Conservation (phyloP, 1,140 invertebrate genomes). For the Heliothis virescens region DNA sequence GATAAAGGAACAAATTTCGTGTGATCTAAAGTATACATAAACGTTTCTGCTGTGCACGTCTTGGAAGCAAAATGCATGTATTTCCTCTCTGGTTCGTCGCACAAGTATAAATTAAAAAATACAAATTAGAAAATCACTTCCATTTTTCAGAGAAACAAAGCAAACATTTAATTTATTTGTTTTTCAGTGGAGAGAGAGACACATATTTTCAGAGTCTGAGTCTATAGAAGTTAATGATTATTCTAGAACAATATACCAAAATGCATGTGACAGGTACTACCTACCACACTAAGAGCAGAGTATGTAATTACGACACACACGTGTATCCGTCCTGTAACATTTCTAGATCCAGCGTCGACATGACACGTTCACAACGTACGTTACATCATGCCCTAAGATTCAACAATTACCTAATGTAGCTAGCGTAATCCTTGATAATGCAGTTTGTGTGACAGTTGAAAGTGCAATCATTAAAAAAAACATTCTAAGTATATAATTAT, state of each 20-base stretch:
- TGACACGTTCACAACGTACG: neutral
- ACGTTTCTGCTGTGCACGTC: neutral
- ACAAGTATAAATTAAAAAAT: too few species aligned
- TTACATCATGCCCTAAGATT: conserved; percentile 12
- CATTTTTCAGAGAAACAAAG: too few species aligned
- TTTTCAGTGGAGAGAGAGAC: too few species aligned
- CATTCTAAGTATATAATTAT: too few species aligned
- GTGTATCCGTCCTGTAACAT: neutral
- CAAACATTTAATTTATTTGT: too few species aligned
- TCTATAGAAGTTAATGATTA: too few species aligned
- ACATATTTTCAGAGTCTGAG: too few species aligned
- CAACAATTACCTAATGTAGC: conserved; percentile 22
- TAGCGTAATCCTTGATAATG: conserved; percentile 10
- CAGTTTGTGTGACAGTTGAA: conserved; percentile 1
- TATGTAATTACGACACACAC: neutral
- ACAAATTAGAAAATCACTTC: too few species aligned
- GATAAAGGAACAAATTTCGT: neutral
- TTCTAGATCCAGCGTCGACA: conserved; percentile 1
- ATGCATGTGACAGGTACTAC: too few species aligned
- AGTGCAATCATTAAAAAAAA: neutral
- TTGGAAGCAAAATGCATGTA: neutral
- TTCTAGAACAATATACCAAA: too few species aligned
- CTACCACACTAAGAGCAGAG: neutral
- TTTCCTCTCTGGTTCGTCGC: neutral
- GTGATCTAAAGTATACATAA: neutral